A percentile compares a stretch with the other conserved stretches of the same genome.
Evolutionary conservation across 2,888 invertebrate species (phyloP).

Genomic region (Poecilus cupreus): DNA sequence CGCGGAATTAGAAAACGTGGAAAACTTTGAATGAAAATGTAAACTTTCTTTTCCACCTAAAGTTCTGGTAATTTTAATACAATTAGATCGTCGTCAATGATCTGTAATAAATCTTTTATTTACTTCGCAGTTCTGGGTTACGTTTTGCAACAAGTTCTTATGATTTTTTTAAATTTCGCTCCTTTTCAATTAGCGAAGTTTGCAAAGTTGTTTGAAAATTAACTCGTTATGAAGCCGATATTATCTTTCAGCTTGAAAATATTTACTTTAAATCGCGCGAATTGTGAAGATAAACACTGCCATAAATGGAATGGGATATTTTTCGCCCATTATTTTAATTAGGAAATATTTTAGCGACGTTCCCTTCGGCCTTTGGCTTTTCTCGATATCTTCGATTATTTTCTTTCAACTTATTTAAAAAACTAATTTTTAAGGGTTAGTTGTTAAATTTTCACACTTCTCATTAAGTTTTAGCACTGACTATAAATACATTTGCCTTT

Average conservation of each 20-base stretch:
- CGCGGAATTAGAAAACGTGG: conserved; percentile 47
- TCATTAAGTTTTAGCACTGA: too few relatives aligned
- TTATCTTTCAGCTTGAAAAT: conserved; percentile 20
- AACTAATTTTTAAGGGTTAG: too few relatives aligned
- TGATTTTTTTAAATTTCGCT: conserved; percentile 21
- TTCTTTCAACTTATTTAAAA: too few relatives aligned
- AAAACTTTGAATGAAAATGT: conserved; percentile 53
- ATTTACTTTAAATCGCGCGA: conserved; percentile 32
- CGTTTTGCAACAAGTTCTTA: conserved; percentile 41
- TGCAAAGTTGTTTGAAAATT: conserved; percentile 8
- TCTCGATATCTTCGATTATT: not conserved
- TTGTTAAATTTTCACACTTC: too few relatives aligned
- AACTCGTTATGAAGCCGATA: conserved; percentile 30
- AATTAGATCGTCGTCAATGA: conserved; percentile 52
- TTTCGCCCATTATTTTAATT: conserved; percentile 23
- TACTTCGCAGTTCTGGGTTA: conserved; percentile 36
- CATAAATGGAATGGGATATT: not conserved
- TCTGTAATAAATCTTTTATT: conserved; percentile 54
- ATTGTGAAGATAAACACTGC: conserved; percentile 35
- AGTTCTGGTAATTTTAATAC: conserved; percentile 50
- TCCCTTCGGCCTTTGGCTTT: not conserved
- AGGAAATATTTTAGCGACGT: not conserved
- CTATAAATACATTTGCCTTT: too few relatives aligned
- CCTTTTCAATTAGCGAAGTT: conserved; percentile 36
- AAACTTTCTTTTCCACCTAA: conserved; percentile 51